Conservation (phyloP, 2,113 vertebrate species). For the Oreotrochilus melanogaster region DNA sequence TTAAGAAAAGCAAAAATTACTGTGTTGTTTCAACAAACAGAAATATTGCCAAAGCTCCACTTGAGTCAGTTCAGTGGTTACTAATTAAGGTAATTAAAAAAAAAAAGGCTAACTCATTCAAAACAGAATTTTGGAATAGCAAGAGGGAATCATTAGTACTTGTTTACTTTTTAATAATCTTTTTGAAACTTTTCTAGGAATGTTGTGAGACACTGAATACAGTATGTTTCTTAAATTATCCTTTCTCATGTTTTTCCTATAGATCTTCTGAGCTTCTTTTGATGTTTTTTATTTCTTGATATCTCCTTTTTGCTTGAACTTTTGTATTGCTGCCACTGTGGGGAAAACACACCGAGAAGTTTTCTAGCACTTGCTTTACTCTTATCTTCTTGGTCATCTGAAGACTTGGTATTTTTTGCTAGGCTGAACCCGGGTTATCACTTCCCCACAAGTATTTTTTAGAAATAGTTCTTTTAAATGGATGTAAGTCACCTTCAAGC, state of each 20-base stretch:
- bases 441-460: neutral
- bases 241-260: neutral
- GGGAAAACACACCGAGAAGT: neutral
- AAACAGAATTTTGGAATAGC: neutral
- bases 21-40: neutral
- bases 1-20: neutral
- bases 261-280: neutral
- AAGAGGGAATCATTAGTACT: neutral
- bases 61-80: neutral
- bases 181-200: neutral
- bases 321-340: neutral
- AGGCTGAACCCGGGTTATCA: neutral
- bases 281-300: rapidly evolving
- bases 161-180: neutral
- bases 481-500: neutral
- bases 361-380: neutral
- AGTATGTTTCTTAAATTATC: neutral
- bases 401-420: neutral
- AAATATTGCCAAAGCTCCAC: neutral
- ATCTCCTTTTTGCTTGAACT: neutral
- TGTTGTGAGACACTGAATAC: neutral
- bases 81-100: neutral
- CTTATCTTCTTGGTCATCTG: neutral
- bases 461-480: neutral
- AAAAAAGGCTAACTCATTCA: neutral